Evolutionary conservation across 2,113 vertebrate genomes (phyloP).

Genomic region (Anguilla rostrata): DNA sequence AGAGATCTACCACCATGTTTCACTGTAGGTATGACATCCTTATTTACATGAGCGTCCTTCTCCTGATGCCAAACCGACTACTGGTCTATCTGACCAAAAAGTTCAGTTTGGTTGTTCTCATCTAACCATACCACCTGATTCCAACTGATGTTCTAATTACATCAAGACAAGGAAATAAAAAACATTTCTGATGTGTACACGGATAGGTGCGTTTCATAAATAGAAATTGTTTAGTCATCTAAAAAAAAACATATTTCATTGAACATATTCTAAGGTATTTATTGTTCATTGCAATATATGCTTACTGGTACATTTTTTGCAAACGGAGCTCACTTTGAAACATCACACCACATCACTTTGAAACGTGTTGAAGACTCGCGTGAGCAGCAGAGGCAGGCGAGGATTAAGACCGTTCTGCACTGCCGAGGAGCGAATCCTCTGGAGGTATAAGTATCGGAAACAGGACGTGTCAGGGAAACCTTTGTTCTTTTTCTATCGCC

Average conservation of each 20-base stretch:
- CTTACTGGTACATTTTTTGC: neutral
- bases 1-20: no score
- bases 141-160: neutral
- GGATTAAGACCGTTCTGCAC: slow-evolving; percentile 14
- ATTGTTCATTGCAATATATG: neutral
- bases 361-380: neutral
- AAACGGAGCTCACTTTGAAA: neutral
- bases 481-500: slow-evolving; percentile 42
- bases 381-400: neutral
- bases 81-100: no score
- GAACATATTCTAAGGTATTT: neutral
- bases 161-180: neutral
- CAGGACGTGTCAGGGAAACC: slow-evolving; percentile 12
- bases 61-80: no score
- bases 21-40: no score
- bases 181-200: neutral
- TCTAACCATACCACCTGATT: neutral
- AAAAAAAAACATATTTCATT: neutral
- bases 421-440: slow-evolving; percentile 22
- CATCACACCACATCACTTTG: neutral
- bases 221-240: neutral
- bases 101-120: no score
- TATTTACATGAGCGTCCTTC: no score
- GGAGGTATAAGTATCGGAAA: slow-evolving; percentile 30
- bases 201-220: neutral